These are phyloP conservation scores for Drosophila planitibia DNA, from an alignment of 2,888 invertebrate species.

Conservation along the genomic window DNA sequence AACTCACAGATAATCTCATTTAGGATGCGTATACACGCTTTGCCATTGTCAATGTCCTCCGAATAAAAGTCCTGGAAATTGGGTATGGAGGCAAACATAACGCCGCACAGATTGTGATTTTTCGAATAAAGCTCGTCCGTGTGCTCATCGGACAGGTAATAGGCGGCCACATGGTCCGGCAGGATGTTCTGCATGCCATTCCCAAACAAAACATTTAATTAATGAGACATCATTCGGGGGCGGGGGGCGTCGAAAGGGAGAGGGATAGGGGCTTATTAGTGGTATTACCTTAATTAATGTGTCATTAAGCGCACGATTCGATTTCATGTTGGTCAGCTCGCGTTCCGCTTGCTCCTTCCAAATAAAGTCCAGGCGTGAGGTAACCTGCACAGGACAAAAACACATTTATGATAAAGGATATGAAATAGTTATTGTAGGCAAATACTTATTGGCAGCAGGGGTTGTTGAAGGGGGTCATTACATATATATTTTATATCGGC, in stretches of 20 bases:
- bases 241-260: not conserved
- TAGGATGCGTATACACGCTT: slow-evolving; percentile 97
- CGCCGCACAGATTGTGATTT: slow-evolving; percentile 90
- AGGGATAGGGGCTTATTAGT: not conserved
- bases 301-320: slow-evolving; percentile 93
- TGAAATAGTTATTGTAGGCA: not conserved
- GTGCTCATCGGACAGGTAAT: slow-evolving; percentile 94
- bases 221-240: slow-evolving; percentile 36
- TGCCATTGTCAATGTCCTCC: slow-evolving; percentile 98
- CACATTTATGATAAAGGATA: slow-evolving; percentile 5
- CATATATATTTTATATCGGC: not conserved
- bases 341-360: slow-evolving; percentile 99
- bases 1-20: slow-evolving; percentile 97
- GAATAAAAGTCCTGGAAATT: slow-evolving; percentile 99
- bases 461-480: not conserved
- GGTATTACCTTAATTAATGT: slow-evolving; percentile 84
- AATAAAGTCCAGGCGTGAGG: slow-evolving; percentile 96
- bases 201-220: slow-evolving; percentile 56
- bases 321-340: slow-evolving; percentile 97
- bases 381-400: slow-evolving; percentile 88
- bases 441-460: not conserved
- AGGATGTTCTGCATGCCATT: slow-evolving; percentile 91
- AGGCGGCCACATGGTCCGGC: slow-evolving; percentile 97
- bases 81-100: slow-evolving; percentile 98
- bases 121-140: slow-evolving; percentile 86